Conservation (phyloP, 2,888 invertebrate species). For the Heliconius ethilla region DNA sequence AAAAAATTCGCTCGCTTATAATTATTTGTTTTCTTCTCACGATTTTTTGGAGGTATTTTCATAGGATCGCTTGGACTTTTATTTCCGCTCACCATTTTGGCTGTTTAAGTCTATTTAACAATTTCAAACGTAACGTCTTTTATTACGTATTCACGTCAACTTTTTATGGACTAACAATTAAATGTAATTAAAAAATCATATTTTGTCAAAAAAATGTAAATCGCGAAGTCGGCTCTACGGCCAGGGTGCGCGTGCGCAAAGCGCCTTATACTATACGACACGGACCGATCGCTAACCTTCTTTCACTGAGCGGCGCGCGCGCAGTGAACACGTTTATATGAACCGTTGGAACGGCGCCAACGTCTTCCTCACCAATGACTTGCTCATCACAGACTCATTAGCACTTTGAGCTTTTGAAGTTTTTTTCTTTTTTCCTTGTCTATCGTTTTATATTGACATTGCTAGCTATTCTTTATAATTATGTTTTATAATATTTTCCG, state of each 20-base stretch:
- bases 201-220: conserved; percentile 53
- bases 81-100: conserved; percentile 78
- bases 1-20: conserved; percentile 71
- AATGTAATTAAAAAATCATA: conserved; percentile 57
- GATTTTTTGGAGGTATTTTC: conserved; percentile 74
- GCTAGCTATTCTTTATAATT: too few species aligned
- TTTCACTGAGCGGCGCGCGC: conserved; percentile 71
- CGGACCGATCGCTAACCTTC: conserved; percentile 65
- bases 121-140: conserved; percentile 17
- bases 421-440: conserved; percentile 41
- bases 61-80: conserved; percentile 69
- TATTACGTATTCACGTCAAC: conserved; percentile 49
- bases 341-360: conserved; percentile 47
- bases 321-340: conserved; percentile 55
- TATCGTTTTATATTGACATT: conserved; percentile 9
- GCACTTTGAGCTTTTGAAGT: conserved; percentile 47
- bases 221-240: conserved; percentile 57
- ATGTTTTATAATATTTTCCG: not conserved
- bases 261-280: conserved; percentile 63
- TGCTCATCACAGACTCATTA: conserved; percentile 49
- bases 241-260: conserved; percentile 63
- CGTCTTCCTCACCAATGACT: conserved; percentile 44
- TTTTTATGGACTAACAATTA: conserved; percentile 50
- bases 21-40: conserved; percentile 76
- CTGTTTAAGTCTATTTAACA: conserved; percentile 40